phyloP scores from a whole-genome alignment of 1,140 invertebrate genomes.

The Apis cerana region DNA sequence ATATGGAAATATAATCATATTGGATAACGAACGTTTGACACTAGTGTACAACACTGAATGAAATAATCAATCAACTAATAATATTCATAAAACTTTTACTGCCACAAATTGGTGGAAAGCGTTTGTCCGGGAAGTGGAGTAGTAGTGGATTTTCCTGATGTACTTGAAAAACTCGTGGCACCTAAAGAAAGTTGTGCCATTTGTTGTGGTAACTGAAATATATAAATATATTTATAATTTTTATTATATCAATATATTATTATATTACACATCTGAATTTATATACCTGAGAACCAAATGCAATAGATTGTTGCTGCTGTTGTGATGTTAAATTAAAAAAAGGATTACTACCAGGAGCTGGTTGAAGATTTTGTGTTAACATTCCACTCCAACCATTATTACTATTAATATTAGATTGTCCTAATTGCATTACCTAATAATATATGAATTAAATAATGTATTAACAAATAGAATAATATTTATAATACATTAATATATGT shows the following conservation, averaged over 20 bases:
- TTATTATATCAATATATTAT: not conserved
- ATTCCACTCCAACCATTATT: constrained; percentile 79
- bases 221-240: constrained; percentile 20
- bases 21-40: constrained; percentile 57
- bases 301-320: constrained; percentile 60
- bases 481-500: not conserved
- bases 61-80: constrained; percentile 70
- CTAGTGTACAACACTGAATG: constrained; percentile 71
- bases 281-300: constrained; percentile 70
- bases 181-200: constrained; percentile 82
- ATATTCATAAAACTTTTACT: constrained; percentile 75
- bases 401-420: constrained; percentile 68
- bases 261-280: not conserved
- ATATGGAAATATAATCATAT: constrained; percentile 55
- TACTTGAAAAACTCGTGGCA: constrained; percentile 65
- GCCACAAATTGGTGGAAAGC: constrained; percentile 82
- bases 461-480: constrained; percentile 6
- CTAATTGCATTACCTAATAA: constrained; percentile 73
- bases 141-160: constrained; percentile 69
- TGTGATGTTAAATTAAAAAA: constrained; percentile 77
- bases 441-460: constrained; percentile 12
- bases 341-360: constrained; percentile 79
- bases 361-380: constrained; percentile 77
- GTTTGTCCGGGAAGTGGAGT: constrained; percentile 76
- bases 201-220: constrained; percentile 82